These are phyloP conservation scores for Corythaeola cristata DNA, from an alignment of 2,113 vertebrate species.

Conservation along the genomic window DNA sequence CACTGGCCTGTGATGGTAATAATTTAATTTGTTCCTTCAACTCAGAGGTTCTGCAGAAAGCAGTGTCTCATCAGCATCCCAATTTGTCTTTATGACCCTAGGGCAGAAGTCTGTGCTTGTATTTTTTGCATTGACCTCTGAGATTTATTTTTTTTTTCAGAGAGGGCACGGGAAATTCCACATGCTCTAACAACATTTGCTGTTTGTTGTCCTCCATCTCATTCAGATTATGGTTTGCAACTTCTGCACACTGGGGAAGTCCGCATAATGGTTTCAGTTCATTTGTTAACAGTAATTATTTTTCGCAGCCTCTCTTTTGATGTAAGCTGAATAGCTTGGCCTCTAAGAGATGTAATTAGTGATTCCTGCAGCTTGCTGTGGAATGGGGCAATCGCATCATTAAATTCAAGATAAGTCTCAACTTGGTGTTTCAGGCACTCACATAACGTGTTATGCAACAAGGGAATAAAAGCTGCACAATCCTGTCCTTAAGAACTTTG, in stretches of 20 bases:
- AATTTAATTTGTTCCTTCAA: background rate
- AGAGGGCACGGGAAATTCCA: background rate
- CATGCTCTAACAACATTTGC: background rate
- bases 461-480: background rate
- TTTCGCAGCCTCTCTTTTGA: conserved; percentile 32
- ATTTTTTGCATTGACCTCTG: background rate
- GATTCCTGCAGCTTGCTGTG: conserved; percentile 27
- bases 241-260: conserved; percentile 5
- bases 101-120: background rate
- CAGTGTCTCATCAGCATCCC: background rate
- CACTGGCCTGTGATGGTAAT: background rate
- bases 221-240: conserved; percentile 10
- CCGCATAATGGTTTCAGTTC: conserved; percentile 55
- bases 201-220: background rate
- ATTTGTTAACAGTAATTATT: conserved; percentile 63
- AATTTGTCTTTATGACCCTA: background rate
- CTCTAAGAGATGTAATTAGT: conserved; percentile 49
- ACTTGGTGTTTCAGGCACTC: background rate
- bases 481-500: background rate
- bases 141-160: background rate
- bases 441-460: background rate
- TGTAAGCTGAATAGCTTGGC: conserved; percentile 11
- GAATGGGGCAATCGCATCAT: background rate
- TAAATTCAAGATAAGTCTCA: conserved; percentile 13
- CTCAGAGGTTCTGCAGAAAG: background rate